Base-by-base conservation (phyloP, 2,797 vertebrate genomes). In the Semaprochilodus insignis region DNA sequence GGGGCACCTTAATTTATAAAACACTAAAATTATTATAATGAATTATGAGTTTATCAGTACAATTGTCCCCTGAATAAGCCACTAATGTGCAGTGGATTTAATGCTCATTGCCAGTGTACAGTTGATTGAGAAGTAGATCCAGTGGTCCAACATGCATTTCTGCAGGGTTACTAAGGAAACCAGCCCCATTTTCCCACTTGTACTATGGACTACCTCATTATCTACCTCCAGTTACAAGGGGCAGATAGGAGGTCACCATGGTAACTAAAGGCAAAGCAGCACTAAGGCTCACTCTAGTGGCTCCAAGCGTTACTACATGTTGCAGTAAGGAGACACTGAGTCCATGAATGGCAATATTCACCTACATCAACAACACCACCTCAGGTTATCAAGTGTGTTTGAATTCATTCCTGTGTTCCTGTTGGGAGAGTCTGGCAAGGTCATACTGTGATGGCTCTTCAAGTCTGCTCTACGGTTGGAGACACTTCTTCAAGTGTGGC, bases 241-340 rank as follows among this genome's bases (percentile, higher is more conserved):
- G 51, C 59, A 34, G 44, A 66, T 19, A 66, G 54, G 62, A 34
- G 36, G 72, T 57, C 55, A 54, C 48, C 74, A 82, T 77, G 69
- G 81, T 77, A 71, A 82, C 81, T 55, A 59, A 81, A 55, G 16
- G 27, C 66, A 74, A 55, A 40, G 80, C 75, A 57, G n/a, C 19
- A 55, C 51, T 40, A 52, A 69, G 21, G 48, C 81, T 72, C 19
- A 31, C 34, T 54, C 81, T 57, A 36, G 59, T 74, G 79, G 57
- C 27, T 74, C 6, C 40, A 51, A 4, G 3, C 25, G 23, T 54
- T 66, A 81, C 66, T 81, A 81, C 71, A 74, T 57, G 52, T n/a
- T 19, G 59, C 31, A 57, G 48, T 16, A 14, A 4, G 21, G 10
- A 74, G 15, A 2, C 6, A 2, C 13, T 66, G 0, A 36, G 17